Percentiles rank a stretch among this genome's conserved stretches.
Conservation (phyloP, 2,113 vertebrate species). For the Cyanoderma ruficeps region DNA sequence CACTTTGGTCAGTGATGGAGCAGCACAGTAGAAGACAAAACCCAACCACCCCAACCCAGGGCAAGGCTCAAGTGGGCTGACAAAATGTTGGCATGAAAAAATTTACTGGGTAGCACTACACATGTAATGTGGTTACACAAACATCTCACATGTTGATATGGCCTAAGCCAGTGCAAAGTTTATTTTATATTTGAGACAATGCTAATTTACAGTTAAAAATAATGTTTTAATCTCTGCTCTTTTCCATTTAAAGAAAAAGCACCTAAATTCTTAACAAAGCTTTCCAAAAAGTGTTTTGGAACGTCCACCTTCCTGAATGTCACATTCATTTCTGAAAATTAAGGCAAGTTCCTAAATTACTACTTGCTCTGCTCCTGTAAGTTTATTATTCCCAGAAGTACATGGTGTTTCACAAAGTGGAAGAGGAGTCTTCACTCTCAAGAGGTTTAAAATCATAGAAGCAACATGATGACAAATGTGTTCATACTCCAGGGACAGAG, state of each 20-base stretch:
- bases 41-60: neutral
- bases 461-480: neutral
- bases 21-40: neutral
- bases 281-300: neutral
- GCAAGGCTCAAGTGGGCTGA: neutral
- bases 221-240: neutral
- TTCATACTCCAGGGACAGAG: neutral
- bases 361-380: neutral
- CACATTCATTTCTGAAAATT: neutral
- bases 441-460: neutral
- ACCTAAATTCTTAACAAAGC: neutral
- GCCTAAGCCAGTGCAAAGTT: neutral
- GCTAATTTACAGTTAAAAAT: neutral
- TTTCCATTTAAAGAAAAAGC: neutral
- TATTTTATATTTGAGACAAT: neutral
- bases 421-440: neutral
- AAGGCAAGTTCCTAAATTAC: neutral
- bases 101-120: neutral
- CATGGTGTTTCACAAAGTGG: neutral
- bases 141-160: neutral
- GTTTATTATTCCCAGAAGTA: neutral
- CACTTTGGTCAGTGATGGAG: fast-evolving
- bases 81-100: neutral
- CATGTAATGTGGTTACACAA: neutral
- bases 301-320: fast-evolving